phyloP scores from a whole-genome alignment of 2,888 invertebrate species.

The Drosophila fulvimacula region DNA sequence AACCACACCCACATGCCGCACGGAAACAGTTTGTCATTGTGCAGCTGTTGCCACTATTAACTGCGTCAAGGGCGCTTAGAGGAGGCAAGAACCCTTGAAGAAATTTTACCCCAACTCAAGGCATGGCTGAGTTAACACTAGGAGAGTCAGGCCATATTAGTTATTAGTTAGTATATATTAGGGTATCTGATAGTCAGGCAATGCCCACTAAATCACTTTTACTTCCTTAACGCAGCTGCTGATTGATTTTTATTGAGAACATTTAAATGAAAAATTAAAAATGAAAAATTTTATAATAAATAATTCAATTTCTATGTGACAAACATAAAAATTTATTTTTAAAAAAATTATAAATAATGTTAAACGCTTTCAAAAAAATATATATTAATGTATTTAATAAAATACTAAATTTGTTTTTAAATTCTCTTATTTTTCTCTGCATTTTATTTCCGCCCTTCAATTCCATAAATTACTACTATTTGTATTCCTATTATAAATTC shows the following conservation, averaged over 20 bases:
- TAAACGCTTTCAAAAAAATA: too few relatives aligned
- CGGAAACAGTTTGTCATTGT: conserved; percentile 2
- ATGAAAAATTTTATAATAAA: too few relatives aligned
- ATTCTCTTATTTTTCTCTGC: not conserved
- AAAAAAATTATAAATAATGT: too few relatives aligned
- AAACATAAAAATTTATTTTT: too few relatives aligned
- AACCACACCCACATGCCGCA: not conserved
- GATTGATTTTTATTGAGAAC: too few relatives aligned
- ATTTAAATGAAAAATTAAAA: too few relatives aligned
- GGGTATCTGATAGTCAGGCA: not conserved
- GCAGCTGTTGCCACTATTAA: conserved; percentile 37
- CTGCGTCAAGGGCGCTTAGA: conserved; percentile 5
- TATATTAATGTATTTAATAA: not conserved
- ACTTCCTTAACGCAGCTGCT: too few relatives aligned
- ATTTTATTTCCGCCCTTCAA: not conserved
- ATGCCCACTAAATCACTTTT: not conserved
- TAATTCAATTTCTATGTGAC: too few relatives aligned
- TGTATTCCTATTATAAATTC: not conserved
- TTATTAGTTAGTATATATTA: not conserved
- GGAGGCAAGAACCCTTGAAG: not conserved
- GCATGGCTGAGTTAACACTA: not conserved
- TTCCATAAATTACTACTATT: too few relatives aligned
- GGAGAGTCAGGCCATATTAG: not conserved
- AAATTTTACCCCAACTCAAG: not conserved
- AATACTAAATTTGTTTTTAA: not conserved